Conservation (phyloP, 2,888 invertebrate species). For the Brenthis daphne region DNA sequence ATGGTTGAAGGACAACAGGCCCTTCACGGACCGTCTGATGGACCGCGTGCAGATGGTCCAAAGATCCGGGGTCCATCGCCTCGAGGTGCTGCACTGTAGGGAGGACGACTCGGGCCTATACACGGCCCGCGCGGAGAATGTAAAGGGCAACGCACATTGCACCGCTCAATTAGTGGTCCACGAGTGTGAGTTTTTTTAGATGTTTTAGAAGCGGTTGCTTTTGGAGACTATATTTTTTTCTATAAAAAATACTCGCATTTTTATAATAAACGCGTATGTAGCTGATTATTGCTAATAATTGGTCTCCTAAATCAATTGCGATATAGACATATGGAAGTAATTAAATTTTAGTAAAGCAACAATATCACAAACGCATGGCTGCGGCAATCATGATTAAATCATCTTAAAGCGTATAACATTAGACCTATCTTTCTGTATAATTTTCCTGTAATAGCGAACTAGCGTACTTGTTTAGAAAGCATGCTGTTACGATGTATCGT, state of each 20-base stretch:
- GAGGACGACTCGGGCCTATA: conserved; percentile 94
- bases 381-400: conserved; percentile 72
- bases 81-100: conserved; percentile 88
- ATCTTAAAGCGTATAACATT: conserved; percentile 76
- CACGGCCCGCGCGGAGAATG: conserved; percentile 92
- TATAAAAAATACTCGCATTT: background rate
- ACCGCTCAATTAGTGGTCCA: conserved; percentile 94
- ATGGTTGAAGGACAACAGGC: conserved; percentile 95
- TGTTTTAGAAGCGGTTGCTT: conserved; percentile 1
- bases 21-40: conserved; percentile 87
- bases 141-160: conserved; percentile 90
- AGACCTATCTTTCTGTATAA: conserved; percentile 55
- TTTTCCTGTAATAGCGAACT: conserved; percentile 64
- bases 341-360: background rate
- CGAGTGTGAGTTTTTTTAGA: conserved; percentile 84
- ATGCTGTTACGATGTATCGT: conserved; percentile 31
- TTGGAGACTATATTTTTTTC: conserved; percentile 1
- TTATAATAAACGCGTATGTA: background rate
- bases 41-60: conserved; percentile 86
- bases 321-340: conserved; percentile 26
- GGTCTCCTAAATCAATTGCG: conserved; percentile 18
- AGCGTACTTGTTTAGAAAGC: conserved; percentile 31
- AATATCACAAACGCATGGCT: conserved; percentile 54
- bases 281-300: background rate
- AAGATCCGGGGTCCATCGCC: conserved; percentile 83